Base-by-base conservation (phyloP, 2,797 vertebrate genomes). In the Epinephelus malabaricus region DNA sequence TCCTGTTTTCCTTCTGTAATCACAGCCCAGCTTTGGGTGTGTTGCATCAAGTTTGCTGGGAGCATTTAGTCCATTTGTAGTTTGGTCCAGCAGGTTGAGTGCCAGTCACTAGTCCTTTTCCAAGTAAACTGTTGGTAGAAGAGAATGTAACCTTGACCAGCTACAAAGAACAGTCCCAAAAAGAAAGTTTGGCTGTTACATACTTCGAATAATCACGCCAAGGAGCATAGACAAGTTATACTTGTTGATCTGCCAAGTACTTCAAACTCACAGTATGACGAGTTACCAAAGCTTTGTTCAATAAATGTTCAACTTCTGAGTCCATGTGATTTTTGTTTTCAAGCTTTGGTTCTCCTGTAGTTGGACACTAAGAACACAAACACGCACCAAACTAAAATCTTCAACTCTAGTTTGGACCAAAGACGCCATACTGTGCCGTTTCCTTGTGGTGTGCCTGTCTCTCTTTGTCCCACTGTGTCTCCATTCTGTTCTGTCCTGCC, bases 381-480 rank as follows among this genome's bases (percentile, higher is more conserved):
- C 58, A 74, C 30, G 6, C 27, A 27, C 19, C 45, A 62, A 69
- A 72, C 23, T 60, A 7, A 73, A 73, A 62, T 61, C 45, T 73
- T 83, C 27, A 40, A 13, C 13, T 46, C 18, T 12, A 23, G 49
- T 81, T 78, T 71, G 61, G 21, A 68, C 38, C 59, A 63, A 70
- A 82, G 14, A 49, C 23, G 50, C 51, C 27, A 12, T 60, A 67
- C 64, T 46, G 58, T 27, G 27, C 19, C 2, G 1, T 68, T 23
- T 76, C 25, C 50, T 60, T n/a, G 23, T 25, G 56, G 30, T 51
- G 7, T 8, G 34, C 55, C 6, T 45, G 67, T 86, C 58, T 55
- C 50, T 84, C 76, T 69, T 59, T 53, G 78, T 81, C 69, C 73
- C 43, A 10, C 43, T 54, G 12, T 47, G 70, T 54, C 59, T 73